A percentile compares a stretch with the other conserved stretches of the same genome.
These are phyloP conservation scores for Therioaphis trifolii DNA, from an alignment of 2,888 invertebrate species.

Conservation along the genomic window DNA sequence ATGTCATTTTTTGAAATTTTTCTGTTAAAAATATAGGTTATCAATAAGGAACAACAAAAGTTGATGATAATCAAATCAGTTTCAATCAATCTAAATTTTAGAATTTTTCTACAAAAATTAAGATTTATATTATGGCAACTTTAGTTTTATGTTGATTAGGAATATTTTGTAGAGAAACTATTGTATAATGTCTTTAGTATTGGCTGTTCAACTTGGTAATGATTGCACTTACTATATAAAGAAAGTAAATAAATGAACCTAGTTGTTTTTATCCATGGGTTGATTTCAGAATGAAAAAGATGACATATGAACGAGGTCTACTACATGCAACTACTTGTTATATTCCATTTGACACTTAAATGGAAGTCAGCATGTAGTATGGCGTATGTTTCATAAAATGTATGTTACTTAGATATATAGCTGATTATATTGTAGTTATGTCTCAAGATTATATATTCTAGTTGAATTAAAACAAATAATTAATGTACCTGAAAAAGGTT, in stretches of 20 bases:
- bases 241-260: slow-evolving; percentile 56
- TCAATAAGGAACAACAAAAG: too few relatives aligned
- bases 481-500: too few relatives aligned
- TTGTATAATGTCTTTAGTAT: neutral
- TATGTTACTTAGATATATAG: slow-evolving; percentile 40
- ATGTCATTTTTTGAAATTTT: too few relatives aligned
- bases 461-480: neutral
- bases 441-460: slow-evolving; percentile 46
- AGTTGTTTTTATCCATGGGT: slow-evolving; percentile 56
- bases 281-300: slow-evolving; percentile 60
- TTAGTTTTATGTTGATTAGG: slow-evolving; percentile 30
- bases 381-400: slow-evolving; percentile 31
- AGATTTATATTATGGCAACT: slow-evolving; percentile 28
- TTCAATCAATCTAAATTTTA: too few relatives aligned
- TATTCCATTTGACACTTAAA: slow-evolving; percentile 35
- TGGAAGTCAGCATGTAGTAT: slow-evolving; percentile 52
- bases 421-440: slow-evolving; percentile 11
- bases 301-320: slow-evolving; percentile 50
- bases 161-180: slow-evolving; percentile 10
- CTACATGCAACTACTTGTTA: slow-evolving; percentile 50
- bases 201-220: slow-evolving; percentile 58
- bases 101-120: too few relatives aligned
- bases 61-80: too few relatives aligned
- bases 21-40: too few relatives aligned
- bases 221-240: slow-evolving; percentile 35